Evolutionary conservation across 2,888 invertebrate genomes (phyloP).

Genomic region (Andrena chrysosceles): DNA sequence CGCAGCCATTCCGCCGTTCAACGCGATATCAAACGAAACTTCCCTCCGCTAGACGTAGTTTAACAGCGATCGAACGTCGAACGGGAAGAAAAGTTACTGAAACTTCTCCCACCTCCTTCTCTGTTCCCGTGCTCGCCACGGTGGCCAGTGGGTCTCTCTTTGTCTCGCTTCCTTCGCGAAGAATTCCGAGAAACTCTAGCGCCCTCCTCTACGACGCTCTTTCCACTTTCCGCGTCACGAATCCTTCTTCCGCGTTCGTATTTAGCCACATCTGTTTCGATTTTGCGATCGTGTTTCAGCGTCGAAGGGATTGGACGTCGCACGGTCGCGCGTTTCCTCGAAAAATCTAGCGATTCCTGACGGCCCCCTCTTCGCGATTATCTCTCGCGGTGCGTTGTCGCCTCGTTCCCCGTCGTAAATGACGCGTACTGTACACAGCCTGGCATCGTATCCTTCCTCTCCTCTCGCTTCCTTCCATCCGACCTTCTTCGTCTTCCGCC

Average conservation of each 20-base stretch:
- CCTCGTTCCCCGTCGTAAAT: conserved; percentile 22
- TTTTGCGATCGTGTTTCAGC: background rate
- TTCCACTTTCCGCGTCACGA: background rate
- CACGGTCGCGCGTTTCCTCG: background rate
- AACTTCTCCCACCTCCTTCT: conserved; percentile 38
- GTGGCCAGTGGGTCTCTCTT: conserved; percentile 28
- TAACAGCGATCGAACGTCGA: conserved; percentile 59
- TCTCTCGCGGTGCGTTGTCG: conserved; percentile 17
- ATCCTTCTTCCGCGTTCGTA: background rate
- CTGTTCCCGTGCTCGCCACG: conserved; percentile 31
- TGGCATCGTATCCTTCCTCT: conserved; percentile 9
- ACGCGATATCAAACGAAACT: conserved; percentile 74
- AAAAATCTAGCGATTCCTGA: background rate
- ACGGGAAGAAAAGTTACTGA: conserved; percentile 50
- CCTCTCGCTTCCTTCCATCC: conserved; percentile 23
- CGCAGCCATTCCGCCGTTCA: conserved; percentile 73
- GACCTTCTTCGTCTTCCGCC: conserved; percentile 28
- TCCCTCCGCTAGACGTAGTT: conserved; percentile 40
- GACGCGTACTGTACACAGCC: conserved; percentile 28
- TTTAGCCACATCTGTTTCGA: background rate
- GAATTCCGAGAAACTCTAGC: conserved; percentile 71
- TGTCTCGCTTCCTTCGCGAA: conserved; percentile 33
- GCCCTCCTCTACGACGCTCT: background rate
- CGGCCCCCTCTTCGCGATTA: background rate
- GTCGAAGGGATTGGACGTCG: background rate